A percentile compares a stretch with the other conserved stretches of the same genome.
These are phyloP conservation scores for Diachasmimorpha longicaudata DNA, from an alignment of 1,140 invertebrate genomes.

Conservation along the genomic window DNA sequence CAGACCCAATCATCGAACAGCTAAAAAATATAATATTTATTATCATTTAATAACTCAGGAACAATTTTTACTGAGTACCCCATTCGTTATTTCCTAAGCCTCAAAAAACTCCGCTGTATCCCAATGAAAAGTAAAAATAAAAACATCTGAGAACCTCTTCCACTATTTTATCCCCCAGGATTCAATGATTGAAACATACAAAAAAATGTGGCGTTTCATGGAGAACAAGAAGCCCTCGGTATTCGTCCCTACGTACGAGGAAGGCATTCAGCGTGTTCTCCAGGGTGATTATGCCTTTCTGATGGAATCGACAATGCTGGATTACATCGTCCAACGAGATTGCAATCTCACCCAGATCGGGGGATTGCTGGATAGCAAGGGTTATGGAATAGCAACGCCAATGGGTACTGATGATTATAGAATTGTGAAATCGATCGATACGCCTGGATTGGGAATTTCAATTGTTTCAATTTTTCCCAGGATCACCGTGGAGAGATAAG, in stretches of 20 bases:
- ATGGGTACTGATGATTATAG: slow-evolving; percentile 53
- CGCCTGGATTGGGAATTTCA: not conserved
- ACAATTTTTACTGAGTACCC: no score
- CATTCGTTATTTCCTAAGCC: no score
- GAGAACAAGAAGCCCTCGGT: slow-evolving; percentile 76
- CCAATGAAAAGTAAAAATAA: no score
- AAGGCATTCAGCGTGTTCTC: slow-evolving; percentile 80
- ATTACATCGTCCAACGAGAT: slow-evolving; percentile 86
- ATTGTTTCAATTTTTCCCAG: slow-evolving; percentile 50
- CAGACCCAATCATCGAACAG: no score
- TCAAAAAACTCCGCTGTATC: no score
- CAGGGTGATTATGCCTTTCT: slow-evolving; percentile 88
- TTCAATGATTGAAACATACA: slow-evolving; percentile 83
- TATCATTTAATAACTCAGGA: no score
- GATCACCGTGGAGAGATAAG: slow-evolving; percentile 77
- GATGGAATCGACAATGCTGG: slow-evolving; percentile 94
- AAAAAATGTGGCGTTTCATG: slow-evolving; percentile 90
- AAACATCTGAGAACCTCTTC: no score
- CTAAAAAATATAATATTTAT: no score
- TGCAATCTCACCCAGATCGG: slow-evolving; percentile 95
- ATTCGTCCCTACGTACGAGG: slow-evolving; percentile 76
- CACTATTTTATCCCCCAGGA: slow-evolving; percentile 61
- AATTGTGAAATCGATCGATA: not conserved
- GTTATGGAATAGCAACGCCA: slow-evolving; percentile 70
- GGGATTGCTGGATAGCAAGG: slow-evolving; percentile 86